These are phyloP conservation scores for Alsophila aescularia DNA, from an alignment of 2,888 invertebrate genomes.

Conservation along the genomic window DNA sequence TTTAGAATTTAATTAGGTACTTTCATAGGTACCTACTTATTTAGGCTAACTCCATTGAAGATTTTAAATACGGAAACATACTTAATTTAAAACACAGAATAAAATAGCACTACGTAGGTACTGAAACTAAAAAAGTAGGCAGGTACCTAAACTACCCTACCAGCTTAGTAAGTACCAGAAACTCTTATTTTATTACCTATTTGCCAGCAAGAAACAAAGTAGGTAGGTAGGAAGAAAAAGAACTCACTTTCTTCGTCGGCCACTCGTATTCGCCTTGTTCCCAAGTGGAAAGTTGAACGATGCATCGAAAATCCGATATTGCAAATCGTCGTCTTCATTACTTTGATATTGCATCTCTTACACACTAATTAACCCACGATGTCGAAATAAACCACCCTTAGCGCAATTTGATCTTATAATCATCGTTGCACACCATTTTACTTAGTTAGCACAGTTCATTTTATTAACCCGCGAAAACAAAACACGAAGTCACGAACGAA, in stretches of 20 bases:
- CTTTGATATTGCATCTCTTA: slow-evolving; percentile 82
- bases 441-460: slow-evolving; percentile 35
- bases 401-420: slow-evolving; percentile 66
- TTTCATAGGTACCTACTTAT: no score
- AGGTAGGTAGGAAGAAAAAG: slow-evolving; percentile 18
- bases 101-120: no score
- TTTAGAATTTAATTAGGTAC: no score
- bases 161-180: no score
- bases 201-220: slow-evolving; percentile 18
- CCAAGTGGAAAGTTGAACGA: slow-evolving; percentile 73
- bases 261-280: slow-evolving; percentile 51
- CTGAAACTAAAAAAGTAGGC: no score
- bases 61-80: no score
- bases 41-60: no score
- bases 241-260: slow-evolving; percentile 75
- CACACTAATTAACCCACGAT: slow-evolving; percentile 63
- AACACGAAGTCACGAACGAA: slow-evolving; percentile 11
- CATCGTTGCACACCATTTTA: slow-evolving; percentile 66
- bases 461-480: slow-evolving; percentile 27
- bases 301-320: slow-evolving; percentile 82
- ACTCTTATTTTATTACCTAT: no score
- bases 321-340: slow-evolving; percentile 79
- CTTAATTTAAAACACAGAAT: no score
- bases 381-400: slow-evolving; percentile 74
- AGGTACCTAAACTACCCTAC: no score